Evolutionary conservation across 2,888 invertebrate genomes (phyloP).

Genomic region (Euphydryas editha): DNA sequence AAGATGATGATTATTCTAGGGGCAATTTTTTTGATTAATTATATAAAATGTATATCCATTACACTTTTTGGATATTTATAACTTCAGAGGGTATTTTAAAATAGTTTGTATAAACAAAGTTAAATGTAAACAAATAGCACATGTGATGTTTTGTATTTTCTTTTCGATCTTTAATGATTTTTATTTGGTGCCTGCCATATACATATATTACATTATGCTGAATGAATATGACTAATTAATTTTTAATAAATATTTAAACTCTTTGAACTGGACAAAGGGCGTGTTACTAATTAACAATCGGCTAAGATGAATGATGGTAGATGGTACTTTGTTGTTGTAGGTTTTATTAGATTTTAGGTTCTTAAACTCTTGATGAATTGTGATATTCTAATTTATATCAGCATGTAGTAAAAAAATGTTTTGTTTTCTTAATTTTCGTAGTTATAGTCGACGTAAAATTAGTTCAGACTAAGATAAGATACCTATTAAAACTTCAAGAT

Average conservation of each 20-base stretch:
- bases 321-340: neutral
- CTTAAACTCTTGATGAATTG: too few relatives aligned
- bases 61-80: constrained; percentile 19
- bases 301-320: neutral
- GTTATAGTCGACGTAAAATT: too few relatives aligned
- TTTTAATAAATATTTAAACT: constrained; percentile 1
- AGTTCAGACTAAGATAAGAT: too few relatives aligned
- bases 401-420: too few relatives aligned
- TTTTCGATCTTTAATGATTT: constrained; percentile 2
- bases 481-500: too few relatives aligned
- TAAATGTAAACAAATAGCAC: constrained; percentile 18
- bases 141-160: neutral
- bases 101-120: constrained; percentile 21
- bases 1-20: too few relatives aligned
- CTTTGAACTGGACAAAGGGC: neutral
- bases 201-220: neutral
- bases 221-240: neutral
- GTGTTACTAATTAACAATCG: constrained; percentile 2
- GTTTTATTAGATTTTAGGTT: too few relatives aligned
- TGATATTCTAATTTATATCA: too few relatives aligned
- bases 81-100: constrained; percentile 9
- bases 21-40: too few relatives aligned
- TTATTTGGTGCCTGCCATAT: constrained; percentile 3
- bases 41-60: neutral
- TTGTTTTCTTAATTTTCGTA: too few relatives aligned